Conservation (phyloP, 1,140 invertebrate genomes). For the Chrysopa pallens region DNA sequence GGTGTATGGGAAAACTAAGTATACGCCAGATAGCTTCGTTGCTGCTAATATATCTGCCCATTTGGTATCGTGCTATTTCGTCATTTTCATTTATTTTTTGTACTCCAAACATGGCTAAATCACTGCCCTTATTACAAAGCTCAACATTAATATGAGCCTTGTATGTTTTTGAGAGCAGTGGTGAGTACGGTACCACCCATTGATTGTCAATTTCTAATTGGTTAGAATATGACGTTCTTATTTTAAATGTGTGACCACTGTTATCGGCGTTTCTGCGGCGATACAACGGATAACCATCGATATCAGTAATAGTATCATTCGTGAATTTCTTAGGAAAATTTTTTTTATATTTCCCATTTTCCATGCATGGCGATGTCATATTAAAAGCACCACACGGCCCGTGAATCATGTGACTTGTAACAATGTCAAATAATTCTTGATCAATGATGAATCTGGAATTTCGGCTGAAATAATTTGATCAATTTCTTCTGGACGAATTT, state of each 20-base stretch:
- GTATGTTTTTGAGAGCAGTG: slow-evolving; percentile 6
- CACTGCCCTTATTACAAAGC: slow-evolving; percentile 3
- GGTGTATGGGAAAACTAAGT: too few relatives aligned
- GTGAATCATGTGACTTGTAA: slow-evolving; percentile 28
- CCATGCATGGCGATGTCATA: slow-evolving; percentile 5
- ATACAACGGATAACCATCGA: slow-evolving; percentile 21
- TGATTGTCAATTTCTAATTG: slow-evolving; percentile 6
- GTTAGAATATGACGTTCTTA: slow-evolving; percentile 13
- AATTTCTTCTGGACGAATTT: slow-evolving; percentile 20
- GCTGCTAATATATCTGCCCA: slow-evolving; percentile 9
- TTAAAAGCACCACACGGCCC: slow-evolving; percentile 23
- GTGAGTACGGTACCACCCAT: slow-evolving; percentile 15
- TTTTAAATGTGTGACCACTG: slow-evolving; percentile 7
- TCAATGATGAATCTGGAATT: slow-evolving; percentile 23
- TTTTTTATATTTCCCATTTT: slow-evolving; percentile 10
- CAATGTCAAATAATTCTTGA: slow-evolving; percentile 17
- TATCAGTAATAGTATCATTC: slow-evolving; percentile 14
- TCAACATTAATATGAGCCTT: slow-evolving; percentile 11
- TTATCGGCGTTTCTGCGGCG: slow-evolving; percentile 7
- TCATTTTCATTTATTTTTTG: not conserved
- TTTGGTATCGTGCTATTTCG: too few relatives aligned
- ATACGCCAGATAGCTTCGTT: too few relatives aligned
- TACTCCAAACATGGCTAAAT: slow-evolving; percentile 10
- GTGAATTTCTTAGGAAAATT: slow-evolving; percentile 11
- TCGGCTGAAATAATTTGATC: slow-evolving; percentile 29